Evolutionary conservation across 2,888 invertebrate species (phyloP).

Genomic region (Cerceris ruficornis): DNA sequence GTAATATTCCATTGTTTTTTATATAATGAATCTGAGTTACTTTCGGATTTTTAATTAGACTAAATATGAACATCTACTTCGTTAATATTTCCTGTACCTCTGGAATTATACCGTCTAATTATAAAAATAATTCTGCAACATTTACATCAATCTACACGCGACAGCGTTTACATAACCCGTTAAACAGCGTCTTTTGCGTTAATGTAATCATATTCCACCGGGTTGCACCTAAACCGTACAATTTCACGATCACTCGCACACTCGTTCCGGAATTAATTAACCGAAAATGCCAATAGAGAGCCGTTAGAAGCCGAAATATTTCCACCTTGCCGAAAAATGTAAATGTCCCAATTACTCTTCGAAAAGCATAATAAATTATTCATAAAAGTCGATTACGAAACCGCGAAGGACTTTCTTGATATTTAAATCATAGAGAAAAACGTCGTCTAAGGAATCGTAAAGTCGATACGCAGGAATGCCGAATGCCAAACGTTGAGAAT

Average conservation of each 20-base stretch:
- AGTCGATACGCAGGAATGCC: neutral
- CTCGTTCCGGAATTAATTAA: neutral
- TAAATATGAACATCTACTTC: no score
- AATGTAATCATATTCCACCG: no score
- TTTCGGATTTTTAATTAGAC: no score
- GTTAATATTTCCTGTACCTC: no score
- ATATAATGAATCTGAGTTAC: no score
- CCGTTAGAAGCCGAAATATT: neutral
- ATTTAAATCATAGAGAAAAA: neutral
- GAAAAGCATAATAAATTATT: constrained; percentile 5
- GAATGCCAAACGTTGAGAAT: neutral
- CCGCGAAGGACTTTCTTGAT: neutral
- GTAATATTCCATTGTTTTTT: no score
- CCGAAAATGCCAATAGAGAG: neutral
- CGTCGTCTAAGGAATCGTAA: constrained; percentile 3
- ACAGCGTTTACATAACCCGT: no score
- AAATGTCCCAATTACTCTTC: constrained; percentile 1
- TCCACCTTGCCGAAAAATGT: neutral
- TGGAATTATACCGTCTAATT: no score
- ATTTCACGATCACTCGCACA: neutral
- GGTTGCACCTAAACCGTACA: no score
- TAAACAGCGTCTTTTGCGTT: no score
- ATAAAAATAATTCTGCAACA: no score
- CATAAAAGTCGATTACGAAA: neutral
- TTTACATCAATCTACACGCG: no score